Evolutionary conservation across 2,113 vertebrate species (phyloP).

Genomic region (Tachysurus fulvidraco): DNA sequence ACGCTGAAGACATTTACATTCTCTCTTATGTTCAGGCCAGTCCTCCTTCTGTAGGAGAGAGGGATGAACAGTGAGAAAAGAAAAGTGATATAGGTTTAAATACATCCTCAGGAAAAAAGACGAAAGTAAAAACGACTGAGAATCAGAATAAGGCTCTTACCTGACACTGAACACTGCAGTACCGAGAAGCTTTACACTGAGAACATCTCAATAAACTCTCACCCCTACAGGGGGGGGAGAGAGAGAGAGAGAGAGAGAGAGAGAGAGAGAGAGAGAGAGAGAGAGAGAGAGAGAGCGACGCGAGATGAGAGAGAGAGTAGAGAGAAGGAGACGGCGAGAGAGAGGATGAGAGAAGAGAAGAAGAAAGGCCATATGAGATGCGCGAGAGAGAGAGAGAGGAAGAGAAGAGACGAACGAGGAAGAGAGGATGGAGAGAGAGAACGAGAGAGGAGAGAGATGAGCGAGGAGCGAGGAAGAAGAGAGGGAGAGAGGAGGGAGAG

Average conservation of each 20-base stretch:
- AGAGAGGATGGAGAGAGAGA: slow-evolving; percentile 12
- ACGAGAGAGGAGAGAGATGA: slow-evolving; percentile 35
- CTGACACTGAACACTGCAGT: slow-evolving; percentile 87
- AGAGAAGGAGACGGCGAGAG: slow-evolving; percentile 20
- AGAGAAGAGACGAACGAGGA: slow-evolving; percentile 21
- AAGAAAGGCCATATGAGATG: no score
- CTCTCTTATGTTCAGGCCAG: slow-evolving; percentile 86
- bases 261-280: slow-evolving; percentile 15
- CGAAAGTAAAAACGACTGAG: not conserved
- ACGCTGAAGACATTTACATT: slow-evolving; percentile 84
- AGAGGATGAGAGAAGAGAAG: not conserved
- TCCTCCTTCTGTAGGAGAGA: slow-evolving; percentile 78
- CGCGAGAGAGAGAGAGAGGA: slow-evolving; percentile 34
- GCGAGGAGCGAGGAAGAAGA: no score
- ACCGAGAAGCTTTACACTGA: slow-evolving; percentile 87
- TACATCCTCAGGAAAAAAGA: not conserved
- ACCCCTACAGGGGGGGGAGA: slow-evolving; percentile 66
- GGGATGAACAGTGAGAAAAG: not conserved
- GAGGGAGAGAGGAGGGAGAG: slow-evolving; percentile 23
- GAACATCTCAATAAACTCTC: slow-evolving; percentile 85
- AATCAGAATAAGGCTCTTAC: slow-evolving; percentile 66
- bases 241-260: slow-evolving; percentile 15
- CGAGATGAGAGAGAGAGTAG: slow-evolving; percentile 10
- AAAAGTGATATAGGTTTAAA: no score
- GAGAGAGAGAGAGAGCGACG: slow-evolving; percentile 33